A percentile compares a stretch with the other conserved stretches of the same genome.
Evolutionary conservation across 1,140 invertebrate species (phyloP).

Genomic region (Euwallacea fornicatus): DNA sequence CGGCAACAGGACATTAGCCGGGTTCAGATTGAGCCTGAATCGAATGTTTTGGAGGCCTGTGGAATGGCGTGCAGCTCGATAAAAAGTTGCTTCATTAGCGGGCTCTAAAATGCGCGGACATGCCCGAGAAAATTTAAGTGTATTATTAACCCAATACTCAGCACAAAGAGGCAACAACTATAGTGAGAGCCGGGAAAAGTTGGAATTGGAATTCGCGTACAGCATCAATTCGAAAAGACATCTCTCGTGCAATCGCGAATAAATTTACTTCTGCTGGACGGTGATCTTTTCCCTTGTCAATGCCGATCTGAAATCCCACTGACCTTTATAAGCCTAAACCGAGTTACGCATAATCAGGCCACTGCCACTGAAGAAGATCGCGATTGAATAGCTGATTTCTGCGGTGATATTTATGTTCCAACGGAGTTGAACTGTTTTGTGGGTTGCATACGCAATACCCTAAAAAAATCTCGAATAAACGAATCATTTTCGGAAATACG

Average conservation of each 20-base stretch:
- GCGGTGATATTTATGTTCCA: too few species aligned
- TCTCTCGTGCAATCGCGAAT: slow-evolving; percentile 16
- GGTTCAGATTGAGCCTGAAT: slow-evolving; percentile 30
- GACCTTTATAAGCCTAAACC: slow-evolving; percentile 14
- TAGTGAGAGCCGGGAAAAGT: too few species aligned
- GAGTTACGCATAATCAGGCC: slow-evolving; percentile 2
- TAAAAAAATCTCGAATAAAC: too few species aligned
- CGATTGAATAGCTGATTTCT: too few species aligned
- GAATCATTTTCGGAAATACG: too few species aligned
- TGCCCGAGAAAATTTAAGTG: neutral
- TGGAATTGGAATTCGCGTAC: neutral
- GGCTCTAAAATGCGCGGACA: neutral
- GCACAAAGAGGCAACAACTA: neutral
- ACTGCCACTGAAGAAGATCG: slow-evolving; percentile 10
- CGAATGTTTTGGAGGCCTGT: slow-evolving; percentile 25
- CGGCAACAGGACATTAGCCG: slow-evolving; percentile 27
- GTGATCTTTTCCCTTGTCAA: slow-evolving; percentile 22
- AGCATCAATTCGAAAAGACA: slow-evolving; percentile 3
- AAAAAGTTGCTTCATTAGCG: slow-evolving; percentile 31
- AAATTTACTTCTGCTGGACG: slow-evolving; percentile 14
- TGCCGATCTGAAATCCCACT: slow-evolving; percentile 22
- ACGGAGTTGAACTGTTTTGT: too few species aligned
- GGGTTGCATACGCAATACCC: too few species aligned
- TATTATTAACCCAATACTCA: neutral
- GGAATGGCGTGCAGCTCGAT: neutral